These are phyloP conservation scores for Mesorhabditis belari DNA, from an alignment of 2,888 invertebrate genomes.

Conservation along the genomic window DNA sequence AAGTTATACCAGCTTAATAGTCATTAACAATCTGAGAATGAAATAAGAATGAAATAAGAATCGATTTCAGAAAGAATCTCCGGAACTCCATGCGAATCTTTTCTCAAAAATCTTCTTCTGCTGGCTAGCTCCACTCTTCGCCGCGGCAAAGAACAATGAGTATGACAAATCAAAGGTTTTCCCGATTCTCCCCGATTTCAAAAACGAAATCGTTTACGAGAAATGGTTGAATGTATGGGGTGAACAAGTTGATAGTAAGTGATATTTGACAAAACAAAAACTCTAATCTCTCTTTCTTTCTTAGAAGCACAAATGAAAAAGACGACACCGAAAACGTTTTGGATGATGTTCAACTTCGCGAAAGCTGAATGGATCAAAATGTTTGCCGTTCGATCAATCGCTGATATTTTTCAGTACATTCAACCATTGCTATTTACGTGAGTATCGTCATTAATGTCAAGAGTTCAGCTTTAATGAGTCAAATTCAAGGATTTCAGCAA, in stretches of 20 bases:
- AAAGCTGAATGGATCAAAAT: background rate
- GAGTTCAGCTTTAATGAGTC: no score
- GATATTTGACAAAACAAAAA: no score
- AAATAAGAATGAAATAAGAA: background rate
- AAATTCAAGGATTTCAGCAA: no score
- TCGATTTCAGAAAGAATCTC: background rate
- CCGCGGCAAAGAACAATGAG: background rate
- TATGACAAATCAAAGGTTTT: background rate
- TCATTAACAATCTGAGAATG: background rate
- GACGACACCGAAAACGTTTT: background rate
- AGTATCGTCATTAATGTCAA: no score
- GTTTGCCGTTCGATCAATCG: background rate
- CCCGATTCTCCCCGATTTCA: background rate
- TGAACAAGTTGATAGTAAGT: background rate
- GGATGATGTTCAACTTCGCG: background rate
- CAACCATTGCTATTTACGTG: background rate
- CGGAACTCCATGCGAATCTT: background rate
- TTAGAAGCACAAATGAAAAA: background rate
- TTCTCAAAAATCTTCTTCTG: background rate
- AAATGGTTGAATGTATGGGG: background rate
- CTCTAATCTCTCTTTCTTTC: no score
- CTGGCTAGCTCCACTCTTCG: background rate
- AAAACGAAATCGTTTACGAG: background rate
- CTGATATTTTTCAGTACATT: background rate
- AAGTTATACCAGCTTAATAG: background rate